These are phyloP conservation scores for Mamestra brassicae DNA, from an alignment of 2,888 invertebrate genomes.

Conservation along the genomic window DNA sequence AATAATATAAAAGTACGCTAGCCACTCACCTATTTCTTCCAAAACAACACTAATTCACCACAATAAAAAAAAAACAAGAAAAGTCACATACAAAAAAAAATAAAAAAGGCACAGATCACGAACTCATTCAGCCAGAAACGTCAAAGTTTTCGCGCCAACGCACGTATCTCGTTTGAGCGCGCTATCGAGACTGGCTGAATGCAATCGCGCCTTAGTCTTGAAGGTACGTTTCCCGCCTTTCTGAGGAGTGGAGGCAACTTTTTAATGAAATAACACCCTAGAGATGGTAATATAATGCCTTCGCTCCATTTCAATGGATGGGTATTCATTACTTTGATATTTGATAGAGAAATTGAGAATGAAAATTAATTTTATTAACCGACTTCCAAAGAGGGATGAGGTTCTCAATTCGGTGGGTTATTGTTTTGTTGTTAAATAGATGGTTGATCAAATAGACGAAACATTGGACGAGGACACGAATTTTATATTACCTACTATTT, in stretches of 20 bases:
- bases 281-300: slow-evolving; percentile 52
- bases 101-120: slow-evolving; percentile 54
- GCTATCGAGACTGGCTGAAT: slow-evolving; percentile 55
- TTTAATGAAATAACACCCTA: slow-evolving; percentile 61
- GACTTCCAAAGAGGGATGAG: too few species aligned
- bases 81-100: slow-evolving; percentile 47
- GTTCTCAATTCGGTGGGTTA: too few species aligned
- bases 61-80: slow-evolving; percentile 26
- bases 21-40: slow-evolving; percentile 51
- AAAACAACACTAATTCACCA: slow-evolving; percentile 44
- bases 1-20: background rate
- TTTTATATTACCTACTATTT: too few species aligned
- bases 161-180: slow-evolving; percentile 59
- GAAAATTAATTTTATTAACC: background rate
- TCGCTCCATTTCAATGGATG: slow-evolving; percentile 26
- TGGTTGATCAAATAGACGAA: too few species aligned
- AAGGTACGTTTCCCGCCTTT: slow-evolving; percentile 59
- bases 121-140: slow-evolving; percentile 52
- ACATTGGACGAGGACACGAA: background rate
- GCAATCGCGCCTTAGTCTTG: slow-evolving; percentile 51
- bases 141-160: slow-evolving; percentile 65
- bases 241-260: slow-evolving; percentile 61
- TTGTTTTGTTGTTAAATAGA: background rate
- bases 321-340: slow-evolving; percentile 56
- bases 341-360: slow-evolving; percentile 25